phyloP scores from a whole-genome alignment of 2,797 vertebrate genomes.

The Leptodactylus fallax region DNA sequence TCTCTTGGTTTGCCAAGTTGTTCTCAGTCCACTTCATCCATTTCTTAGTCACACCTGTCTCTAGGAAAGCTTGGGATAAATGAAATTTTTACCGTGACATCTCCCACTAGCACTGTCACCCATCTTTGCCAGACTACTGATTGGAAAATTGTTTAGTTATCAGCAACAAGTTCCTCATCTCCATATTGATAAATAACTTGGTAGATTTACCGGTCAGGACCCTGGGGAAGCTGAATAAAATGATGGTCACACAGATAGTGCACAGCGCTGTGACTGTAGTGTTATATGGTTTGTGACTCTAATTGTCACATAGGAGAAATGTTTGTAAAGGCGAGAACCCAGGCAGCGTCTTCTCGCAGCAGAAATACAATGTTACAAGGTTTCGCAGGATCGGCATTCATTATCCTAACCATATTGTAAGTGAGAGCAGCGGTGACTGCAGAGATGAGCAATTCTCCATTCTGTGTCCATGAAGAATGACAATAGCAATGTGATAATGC shows the following conservation, averaged over 20 bases:
- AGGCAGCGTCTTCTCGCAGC: not conserved
- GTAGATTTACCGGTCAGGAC: not conserved
- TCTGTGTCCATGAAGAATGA: slow-evolving; percentile 34
- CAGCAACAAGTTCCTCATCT: not conserved
- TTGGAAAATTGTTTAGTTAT: not conserved
- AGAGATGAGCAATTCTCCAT: slow-evolving; percentile 14
- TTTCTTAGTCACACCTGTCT: too few relatives aligned
- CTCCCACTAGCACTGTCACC: too few relatives aligned
- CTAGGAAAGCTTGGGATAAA: too few relatives aligned
- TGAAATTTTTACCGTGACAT: too few relatives aligned
- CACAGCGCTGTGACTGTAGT: not conserved
- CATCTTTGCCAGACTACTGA: not conserved
- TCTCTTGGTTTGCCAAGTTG: too few relatives aligned
- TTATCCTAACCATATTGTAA: not conserved
- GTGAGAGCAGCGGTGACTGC: not conserved
- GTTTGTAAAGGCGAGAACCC: too few relatives aligned
- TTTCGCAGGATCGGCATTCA: not conserved
- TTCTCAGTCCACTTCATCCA: too few relatives aligned
- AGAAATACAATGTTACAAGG: not conserved
- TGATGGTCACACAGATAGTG: too few relatives aligned
- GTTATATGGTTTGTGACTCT: not conserved
- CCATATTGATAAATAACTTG: not conserved
- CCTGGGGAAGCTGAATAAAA: not conserved
- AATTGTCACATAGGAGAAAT: not conserved
- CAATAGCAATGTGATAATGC: slow-evolving; percentile 16